phyloP scores from a whole-genome alignment of 2,797 vertebrate genomes.

The Mastacembelus armatus region DNA sequence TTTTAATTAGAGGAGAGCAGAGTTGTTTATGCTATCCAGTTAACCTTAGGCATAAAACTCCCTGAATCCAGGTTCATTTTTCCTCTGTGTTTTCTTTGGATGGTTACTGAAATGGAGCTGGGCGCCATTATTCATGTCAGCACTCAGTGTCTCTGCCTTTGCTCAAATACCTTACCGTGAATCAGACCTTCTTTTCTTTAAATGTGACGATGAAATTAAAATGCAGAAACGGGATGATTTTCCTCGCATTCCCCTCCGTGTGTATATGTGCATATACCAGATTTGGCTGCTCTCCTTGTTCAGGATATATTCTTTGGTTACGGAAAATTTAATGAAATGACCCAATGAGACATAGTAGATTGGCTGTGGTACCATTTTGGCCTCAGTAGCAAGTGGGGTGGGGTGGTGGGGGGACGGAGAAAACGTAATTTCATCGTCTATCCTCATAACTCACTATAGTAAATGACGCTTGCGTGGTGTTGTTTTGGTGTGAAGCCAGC shows the following conservation, averaged over 20 bases:
- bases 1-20: not conserved
- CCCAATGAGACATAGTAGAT: not conserved
- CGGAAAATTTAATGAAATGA: not conserved
- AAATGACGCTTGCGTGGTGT: conserved; percentile 21
- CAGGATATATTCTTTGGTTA: not conserved
- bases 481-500: conserved; percentile 37
- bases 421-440: conserved; percentile 45
- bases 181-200: conserved; percentile 31
- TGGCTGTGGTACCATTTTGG: conserved; percentile 20
- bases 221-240: not conserved
- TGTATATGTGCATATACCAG: conserved; percentile 10
- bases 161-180: conserved; percentile 47
- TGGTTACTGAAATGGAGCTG: conserved; percentile 50
- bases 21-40: conserved; percentile 8
- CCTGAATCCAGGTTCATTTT: conserved; percentile 20
- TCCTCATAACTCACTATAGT: conserved; percentile 49
- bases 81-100: conserved; percentile 59
- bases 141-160: conserved; percentile 61
- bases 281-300: not conserved
- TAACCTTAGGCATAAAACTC: not conserved
- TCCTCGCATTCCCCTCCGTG: not conserved
- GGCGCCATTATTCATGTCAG: conserved; percentile 68
- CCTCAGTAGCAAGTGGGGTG: not conserved
- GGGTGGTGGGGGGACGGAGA: conserved; percentile 5
- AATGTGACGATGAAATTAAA: conserved; percentile 5